These are phyloP conservation scores for Rhombomys opimus DNA, from an alignment of 2,113 vertebrate species.

Conservation along the genomic window DNA sequence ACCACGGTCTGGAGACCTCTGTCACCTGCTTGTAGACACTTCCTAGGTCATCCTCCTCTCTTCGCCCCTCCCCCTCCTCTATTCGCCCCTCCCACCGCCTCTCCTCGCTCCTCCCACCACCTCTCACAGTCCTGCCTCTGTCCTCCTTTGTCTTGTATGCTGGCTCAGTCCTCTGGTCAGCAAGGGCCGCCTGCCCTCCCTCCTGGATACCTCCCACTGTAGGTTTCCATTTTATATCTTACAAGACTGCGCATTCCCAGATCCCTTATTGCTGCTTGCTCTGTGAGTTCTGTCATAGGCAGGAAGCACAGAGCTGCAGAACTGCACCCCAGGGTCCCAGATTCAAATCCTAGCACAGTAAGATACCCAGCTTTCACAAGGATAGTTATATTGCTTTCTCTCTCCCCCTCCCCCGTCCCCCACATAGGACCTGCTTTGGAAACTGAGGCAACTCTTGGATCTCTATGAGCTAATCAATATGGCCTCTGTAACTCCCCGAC, in stretches of 20 bases:
- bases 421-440: not conserved
- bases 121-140: not conserved
- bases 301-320: too few species aligned
- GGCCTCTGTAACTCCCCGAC: not conserved
- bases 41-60: too few species aligned
- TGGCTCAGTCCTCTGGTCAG: not conserved
- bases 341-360: not conserved
- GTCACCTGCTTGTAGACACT: fast-evolving
- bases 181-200: not conserved
- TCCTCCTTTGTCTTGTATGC: fast-evolving
- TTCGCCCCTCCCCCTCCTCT: too few species aligned
- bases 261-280: not conserved
- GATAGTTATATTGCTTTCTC: fast-evolving
- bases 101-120: too few species aligned
- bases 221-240: not conserved
- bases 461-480: too few species aligned
- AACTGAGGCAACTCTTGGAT: not conserved
- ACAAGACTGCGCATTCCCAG: not conserved
- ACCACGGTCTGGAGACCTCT: fast-evolving
- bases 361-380: not conserved
- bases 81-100: too few species aligned
- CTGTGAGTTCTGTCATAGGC: not conserved
- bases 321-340: not conserved
- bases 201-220: fast-evolving
- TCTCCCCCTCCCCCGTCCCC: not conserved